Evolutionary conservation across 2,888 invertebrate genomes (phyloP), one percentile per base, ranked within the genome.

Genomic region (Eumerus sabulonum): DNA sequence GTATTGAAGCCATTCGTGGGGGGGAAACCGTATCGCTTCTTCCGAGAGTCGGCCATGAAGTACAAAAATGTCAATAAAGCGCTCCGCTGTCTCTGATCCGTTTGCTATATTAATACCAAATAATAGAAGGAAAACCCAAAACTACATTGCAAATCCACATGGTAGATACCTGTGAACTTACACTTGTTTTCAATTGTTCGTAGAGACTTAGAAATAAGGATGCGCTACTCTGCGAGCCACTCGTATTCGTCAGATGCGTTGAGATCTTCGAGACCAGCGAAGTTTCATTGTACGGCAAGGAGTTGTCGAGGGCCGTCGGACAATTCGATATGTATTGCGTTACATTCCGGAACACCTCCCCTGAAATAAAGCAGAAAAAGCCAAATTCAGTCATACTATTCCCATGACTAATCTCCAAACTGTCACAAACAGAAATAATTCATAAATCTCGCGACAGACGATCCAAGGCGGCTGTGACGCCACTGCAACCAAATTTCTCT

Each of bases 21-120:
- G 17, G 53, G 44, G 45, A 48, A 59, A 17, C 40, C 67, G 2
- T 4, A 27, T 27, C 27, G 27, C 27, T 27, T 27, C 7, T 27
- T 27, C 9, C 84, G 84, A 2, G 84, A 84, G 62, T 85, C 85
- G 13, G 85, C 85, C 85, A 86, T 85, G 44, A 83, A 84, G 51
- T 84, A 85, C 48, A 93, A 86, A 73, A 93, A 88, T 45, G 90
- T 89, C 81, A 92, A 83, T 12, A 93, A 88, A 35, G 92, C 91
- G 66, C 91, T 91, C 82, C 92, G 90, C 85, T 93, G 92, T 83
- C 92, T 91, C 67, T 93, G 86, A 51, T 93, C 90, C 82, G 91
- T 90, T 92, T 92, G 89, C 84, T 85, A 44, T n/a, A n/a, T n/a
- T n/a, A n/a, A n/a, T 16, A 79, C 68, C n/a, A 27, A 27, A 27